phyloP scores from a whole-genome alignment of 2,888 invertebrate genomes.

The Dorcus hopei region DNA sequence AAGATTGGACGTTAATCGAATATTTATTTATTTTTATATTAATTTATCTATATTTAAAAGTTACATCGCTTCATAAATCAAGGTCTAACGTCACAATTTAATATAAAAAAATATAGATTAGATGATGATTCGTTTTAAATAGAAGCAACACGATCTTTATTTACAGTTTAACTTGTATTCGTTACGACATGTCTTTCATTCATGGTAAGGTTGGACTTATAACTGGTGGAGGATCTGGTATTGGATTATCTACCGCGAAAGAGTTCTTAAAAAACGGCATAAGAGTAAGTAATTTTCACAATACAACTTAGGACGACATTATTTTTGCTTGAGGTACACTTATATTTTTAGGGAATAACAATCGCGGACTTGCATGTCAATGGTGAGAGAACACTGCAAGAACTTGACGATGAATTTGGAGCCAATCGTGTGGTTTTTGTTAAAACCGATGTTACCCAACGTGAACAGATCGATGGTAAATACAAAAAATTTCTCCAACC shows the following conservation, averaged over 20 bases:
- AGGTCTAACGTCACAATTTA: too few relatives aligned
- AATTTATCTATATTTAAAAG: too few relatives aligned
- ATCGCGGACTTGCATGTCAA: slow-evolving; percentile 14
- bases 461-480: slow-evolving; percentile 17
- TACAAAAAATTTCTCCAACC: neutral
- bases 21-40: too few relatives aligned
- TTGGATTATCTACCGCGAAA: slow-evolving; percentile 28
- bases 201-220: slow-evolving; percentile 31
- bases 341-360: slow-evolving; percentile 13
- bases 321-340: too few relatives aligned
- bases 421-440: slow-evolving; percentile 11
- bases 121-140: too few relatives aligned
- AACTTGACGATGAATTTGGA: slow-evolving; percentile 8
- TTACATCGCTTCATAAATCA: too few relatives aligned
- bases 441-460: slow-evolving; percentile 14
- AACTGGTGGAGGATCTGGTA: slow-evolving; percentile 33
- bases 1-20: too few relatives aligned
- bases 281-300: slow-evolving; percentile 16
- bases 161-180: too few relatives aligned
- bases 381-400: slow-evolving; percentile 8
- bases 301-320: too few relatives aligned
- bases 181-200: neutral
- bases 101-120: too few relatives aligned
- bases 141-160: too few relatives aligned
- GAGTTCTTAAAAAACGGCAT: slow-evolving; percentile 27